These are phyloP conservation scores for Oscheius sp. DNA, from an alignment of 2,888 invertebrate genomes.

Conservation along the genomic window DNA sequence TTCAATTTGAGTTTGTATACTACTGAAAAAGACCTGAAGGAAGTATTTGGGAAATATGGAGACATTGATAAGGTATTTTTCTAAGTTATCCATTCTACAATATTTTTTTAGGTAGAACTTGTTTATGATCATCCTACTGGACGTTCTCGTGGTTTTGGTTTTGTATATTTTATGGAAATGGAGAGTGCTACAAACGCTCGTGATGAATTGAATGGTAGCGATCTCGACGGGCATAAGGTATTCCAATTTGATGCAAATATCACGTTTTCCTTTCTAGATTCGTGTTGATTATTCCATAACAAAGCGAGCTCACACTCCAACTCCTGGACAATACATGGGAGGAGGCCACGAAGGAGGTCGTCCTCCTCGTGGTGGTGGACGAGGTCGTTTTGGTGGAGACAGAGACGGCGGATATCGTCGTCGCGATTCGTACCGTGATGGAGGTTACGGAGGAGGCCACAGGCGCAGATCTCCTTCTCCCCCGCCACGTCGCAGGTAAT, in stretches of 20 bases:
- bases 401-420: constrained; percentile 10
- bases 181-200: constrained; percentile 65
- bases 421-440: constrained; percentile 32
- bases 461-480: constrained; percentile 5
- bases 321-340: constrained; percentile 71
- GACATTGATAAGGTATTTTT: constrained; percentile 84
- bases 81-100: neutral
- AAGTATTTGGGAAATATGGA: constrained; percentile 92
- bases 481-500: constrained; percentile 30
- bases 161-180: constrained; percentile 63
- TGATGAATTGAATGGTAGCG: constrained; percentile 54
- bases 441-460: constrained; percentile 1
- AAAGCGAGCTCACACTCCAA: constrained; percentile 68
- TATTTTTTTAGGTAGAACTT: constrained; percentile 79
- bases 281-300: constrained; percentile 70
- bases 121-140: constrained; percentile 89
- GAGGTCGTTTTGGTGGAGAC: constrained; percentile 20
- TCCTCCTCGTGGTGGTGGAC: neutral
- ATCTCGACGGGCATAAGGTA: constrained; percentile 55
- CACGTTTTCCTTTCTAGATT: constrained; percentile 42
- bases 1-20: constrained; percentile 94
- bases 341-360: constrained; percentile 27
- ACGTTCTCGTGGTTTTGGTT: constrained; percentile 70
- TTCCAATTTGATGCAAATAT: neutral
- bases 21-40: constrained; percentile 89